These are phyloP conservation scores for Agelastica alni DNA, from an alignment of 2,888 invertebrate species.

Conservation along the genomic window DNA sequence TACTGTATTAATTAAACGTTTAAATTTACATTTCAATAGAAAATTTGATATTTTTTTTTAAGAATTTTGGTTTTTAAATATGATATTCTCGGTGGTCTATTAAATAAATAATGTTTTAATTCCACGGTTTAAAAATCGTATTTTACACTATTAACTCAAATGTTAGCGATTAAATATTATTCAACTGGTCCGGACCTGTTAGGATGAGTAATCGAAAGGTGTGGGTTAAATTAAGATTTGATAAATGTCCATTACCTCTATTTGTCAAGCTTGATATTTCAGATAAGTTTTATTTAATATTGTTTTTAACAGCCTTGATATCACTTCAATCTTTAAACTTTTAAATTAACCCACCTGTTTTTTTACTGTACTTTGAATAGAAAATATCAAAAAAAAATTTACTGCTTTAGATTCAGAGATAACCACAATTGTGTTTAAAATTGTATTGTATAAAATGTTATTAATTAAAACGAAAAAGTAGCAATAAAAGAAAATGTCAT, in stretches of 20 bases:
- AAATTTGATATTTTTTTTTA: background rate
- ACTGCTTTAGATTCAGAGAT: no score
- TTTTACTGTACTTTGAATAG: no score
- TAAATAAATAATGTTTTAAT: background rate
- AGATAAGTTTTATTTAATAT: constrained; percentile 28
- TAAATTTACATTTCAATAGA: no score
- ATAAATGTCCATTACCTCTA: constrained; percentile 47
- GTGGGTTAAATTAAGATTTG: constrained; percentile 51
- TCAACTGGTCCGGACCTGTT: constrained; percentile 9
- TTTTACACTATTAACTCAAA: background rate
- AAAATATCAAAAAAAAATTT: no score
- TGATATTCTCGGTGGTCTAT: background rate
- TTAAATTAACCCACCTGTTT: no score
- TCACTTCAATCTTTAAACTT: constrained; percentile 17
- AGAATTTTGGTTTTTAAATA: background rate
- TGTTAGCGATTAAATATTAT: background rate
- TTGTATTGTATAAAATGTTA: no score
- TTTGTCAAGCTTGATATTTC: constrained; percentile 26
- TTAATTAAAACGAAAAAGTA: no score
- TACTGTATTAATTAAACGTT: background rate
- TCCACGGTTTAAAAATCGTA: background rate
- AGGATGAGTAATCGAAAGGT: constrained; percentile 37
- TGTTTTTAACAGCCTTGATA: constrained; percentile 15
- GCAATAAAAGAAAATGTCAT: no score
- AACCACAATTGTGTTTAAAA: no score